phyloP scores from a whole-genome alignment of 2,113 vertebrate genomes.

The Gasterosteus aculeatus region DNA sequence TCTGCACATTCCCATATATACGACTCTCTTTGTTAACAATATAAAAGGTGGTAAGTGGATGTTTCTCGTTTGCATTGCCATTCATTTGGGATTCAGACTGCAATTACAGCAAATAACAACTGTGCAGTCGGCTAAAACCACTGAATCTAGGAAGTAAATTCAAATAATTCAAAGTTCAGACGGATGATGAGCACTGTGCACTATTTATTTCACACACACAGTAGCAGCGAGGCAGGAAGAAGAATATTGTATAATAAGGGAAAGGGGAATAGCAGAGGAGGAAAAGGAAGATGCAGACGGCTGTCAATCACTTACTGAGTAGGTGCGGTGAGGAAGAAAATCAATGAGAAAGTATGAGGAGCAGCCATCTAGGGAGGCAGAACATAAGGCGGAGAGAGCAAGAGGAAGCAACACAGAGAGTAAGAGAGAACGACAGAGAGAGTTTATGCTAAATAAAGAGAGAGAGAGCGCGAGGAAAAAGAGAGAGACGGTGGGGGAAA shows the following conservation, averaged over 20 bases:
- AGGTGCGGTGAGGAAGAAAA: constrained; percentile 62
- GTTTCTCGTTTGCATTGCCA: constrained; percentile 39
- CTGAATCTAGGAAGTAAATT: constrained; percentile 32
- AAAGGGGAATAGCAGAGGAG: constrained; percentile 33
- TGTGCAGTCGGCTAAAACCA: not conserved
- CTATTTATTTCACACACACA: constrained; percentile 39
- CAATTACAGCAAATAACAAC: constrained; percentile 44
- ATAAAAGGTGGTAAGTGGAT: constrained; percentile 33
- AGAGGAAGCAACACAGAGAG: constrained; percentile 14
- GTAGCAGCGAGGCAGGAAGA: constrained; percentile 28
- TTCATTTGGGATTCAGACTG: constrained; percentile 50
- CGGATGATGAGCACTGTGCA: constrained; percentile 18
- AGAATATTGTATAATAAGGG: constrained; percentile 36
- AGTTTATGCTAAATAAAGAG: constrained; percentile 40
- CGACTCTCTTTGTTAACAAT: constrained; percentile 40
- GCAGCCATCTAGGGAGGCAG: constrained; percentile 49
- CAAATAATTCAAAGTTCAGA: constrained; percentile 18
- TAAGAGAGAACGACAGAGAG: not conserved
- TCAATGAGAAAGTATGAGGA: constrained; percentile 69
- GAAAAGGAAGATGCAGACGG: constrained; percentile 49
- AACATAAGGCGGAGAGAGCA: constrained; percentile 46
- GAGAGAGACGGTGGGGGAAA: constrained; percentile 7
- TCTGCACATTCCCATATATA: constrained; percentile 30
- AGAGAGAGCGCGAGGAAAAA: constrained; percentile 17
- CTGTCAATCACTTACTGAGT: constrained; percentile 69